These are phyloP conservation scores for Phaenicophaeus curvirostris DNA, from an alignment of 2,797 vertebrate genomes.

Conservation along the genomic window DNA sequence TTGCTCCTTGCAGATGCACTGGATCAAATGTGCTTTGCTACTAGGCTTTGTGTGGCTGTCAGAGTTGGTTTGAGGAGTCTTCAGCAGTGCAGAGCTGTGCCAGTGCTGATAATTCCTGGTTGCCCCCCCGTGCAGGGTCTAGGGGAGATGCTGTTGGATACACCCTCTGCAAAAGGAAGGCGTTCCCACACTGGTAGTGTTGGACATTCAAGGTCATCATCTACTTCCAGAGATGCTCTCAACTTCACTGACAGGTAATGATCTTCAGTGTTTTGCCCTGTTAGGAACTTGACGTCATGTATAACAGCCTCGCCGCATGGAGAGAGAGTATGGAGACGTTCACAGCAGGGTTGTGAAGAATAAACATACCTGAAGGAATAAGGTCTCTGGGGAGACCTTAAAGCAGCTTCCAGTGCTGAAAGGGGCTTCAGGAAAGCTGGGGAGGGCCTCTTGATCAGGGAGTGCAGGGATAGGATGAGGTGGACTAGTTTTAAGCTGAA, in stretches of 20 bases:
- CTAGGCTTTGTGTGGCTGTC: rapidly evolving
- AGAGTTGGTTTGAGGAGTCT: neutral
- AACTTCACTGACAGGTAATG: conserved; percentile 80
- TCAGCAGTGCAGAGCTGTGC: neutral
- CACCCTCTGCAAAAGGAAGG: conserved; percentile 87
- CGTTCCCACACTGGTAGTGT: conserved; percentile 82
- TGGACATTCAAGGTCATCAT: conserved; percentile 84
- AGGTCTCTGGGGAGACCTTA: too few relatives aligned
- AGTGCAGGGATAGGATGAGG: too few relatives aligned
- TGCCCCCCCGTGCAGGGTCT: conserved; percentile 80
- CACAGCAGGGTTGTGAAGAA: neutral
- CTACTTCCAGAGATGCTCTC: conserved; percentile 84
- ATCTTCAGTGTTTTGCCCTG: neutral
- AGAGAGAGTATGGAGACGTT: neutral
- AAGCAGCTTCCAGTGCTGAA: too few relatives aligned
- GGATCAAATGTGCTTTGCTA: neutral
- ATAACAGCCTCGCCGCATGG: neutral
- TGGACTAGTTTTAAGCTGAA: too few relatives aligned
- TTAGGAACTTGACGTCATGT: neutral
- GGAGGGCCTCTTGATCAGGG: too few relatives aligned
- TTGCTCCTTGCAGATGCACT: too few relatives aligned
- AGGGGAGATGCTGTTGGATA: conserved; percentile 87
- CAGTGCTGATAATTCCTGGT: neutral
- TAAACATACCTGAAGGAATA: neutral
- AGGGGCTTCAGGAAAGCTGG: too few relatives aligned